Evolutionary conservation across 2,888 invertebrate genomes (phyloP).

Genomic region (Himalopsyche tibetana): DNA sequence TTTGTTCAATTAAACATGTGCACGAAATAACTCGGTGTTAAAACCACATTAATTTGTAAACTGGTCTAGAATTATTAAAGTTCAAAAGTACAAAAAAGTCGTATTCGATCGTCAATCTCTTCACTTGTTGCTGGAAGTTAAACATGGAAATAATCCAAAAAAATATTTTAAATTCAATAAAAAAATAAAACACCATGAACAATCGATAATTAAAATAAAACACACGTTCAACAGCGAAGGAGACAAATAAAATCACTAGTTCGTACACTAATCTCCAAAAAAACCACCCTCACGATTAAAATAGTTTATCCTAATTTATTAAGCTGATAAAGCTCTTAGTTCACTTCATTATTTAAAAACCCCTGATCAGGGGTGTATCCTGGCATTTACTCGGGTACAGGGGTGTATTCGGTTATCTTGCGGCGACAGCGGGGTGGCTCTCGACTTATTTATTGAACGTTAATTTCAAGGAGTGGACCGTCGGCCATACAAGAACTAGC

Average conservation of each 20-base stretch:
- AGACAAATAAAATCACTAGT: slow-evolving; percentile 3
- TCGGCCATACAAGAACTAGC: slow-evolving; percentile 40
- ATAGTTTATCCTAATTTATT: slow-evolving; percentile 34
- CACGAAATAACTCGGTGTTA: too few species aligned
- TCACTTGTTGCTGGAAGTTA: too few species aligned
- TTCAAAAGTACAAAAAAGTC: too few species aligned
- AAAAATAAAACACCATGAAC: too few species aligned
- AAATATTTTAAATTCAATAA: too few species aligned
- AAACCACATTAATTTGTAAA: too few species aligned
- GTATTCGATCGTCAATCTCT: too few species aligned
- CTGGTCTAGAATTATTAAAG: too few species aligned
- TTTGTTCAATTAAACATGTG: too few species aligned
- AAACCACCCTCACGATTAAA: slow-evolving; percentile 18
- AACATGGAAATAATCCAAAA: too few species aligned
- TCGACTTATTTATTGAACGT: slow-evolving; percentile 61
- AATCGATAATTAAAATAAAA: too few species aligned
- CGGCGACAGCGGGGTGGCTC: slow-evolving; percentile 63
- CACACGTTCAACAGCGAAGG: background rate
- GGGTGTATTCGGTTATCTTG: slow-evolving; percentile 53
- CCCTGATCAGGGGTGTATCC: slow-evolving; percentile 18
- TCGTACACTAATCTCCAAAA: background rate
- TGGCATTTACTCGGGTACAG: slow-evolving; percentile 15
- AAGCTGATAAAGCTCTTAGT: slow-evolving; percentile 20
- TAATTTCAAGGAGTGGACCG: slow-evolving; percentile 60
- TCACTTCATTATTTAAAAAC: slow-evolving; percentile 34